Evolutionary conservation across 2,888 invertebrate species (phyloP), one percentile per base, ranked within the genome.

Genomic region (Pediacus dermestoides): DNA sequence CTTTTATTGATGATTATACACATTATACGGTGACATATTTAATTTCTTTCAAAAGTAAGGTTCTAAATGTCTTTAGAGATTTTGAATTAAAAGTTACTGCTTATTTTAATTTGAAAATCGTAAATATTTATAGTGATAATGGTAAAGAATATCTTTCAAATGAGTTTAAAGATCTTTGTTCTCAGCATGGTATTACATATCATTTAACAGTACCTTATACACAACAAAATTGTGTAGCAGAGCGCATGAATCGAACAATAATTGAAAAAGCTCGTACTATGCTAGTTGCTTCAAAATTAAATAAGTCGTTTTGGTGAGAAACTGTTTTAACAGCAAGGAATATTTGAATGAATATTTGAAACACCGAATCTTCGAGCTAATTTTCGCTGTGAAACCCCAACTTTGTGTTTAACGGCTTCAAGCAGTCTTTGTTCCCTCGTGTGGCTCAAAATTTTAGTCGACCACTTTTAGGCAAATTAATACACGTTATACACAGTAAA

Each of bases 281-380:
- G 44, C 7, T 59, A 16, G 26, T 54, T 4, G 23, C 48, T 4
- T 39, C 42, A 1, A 33, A 45, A 2, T 9, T 56, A 1, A 30
- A 13, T 4, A 53, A 55, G 30, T 16, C 0, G 0, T 52, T 58
- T 9, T 57, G 54, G 56, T 34, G 46, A 0, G 57, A 47, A 44
- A 66, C 63, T 16, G 56, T 63, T n/a, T 42, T 59, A 31, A 59
- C 60, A 26, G 61, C 61, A n/a, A n/a, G n/a, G n/a, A n/a, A n/a
- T n/a, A n/a, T n/a, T n/a, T n/a, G n/a, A n/a, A n/a, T n/a, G n/a
- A n/a, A n/a, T n/a, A n/a, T n/a, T n/a, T n/a, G n/a, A n/a, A n/a
- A n/a, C n/a, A n/a, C n/a, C n/a, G n/a, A n/a, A n/a, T n/a, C n/a
- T n/a, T n/a, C n/a, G n/a, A n/a, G n/a, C n/a, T n/a, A n/a, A n/a